Conservation (phyloP, 1,140 invertebrate species). For the Latrodectus geometricus region DNA sequence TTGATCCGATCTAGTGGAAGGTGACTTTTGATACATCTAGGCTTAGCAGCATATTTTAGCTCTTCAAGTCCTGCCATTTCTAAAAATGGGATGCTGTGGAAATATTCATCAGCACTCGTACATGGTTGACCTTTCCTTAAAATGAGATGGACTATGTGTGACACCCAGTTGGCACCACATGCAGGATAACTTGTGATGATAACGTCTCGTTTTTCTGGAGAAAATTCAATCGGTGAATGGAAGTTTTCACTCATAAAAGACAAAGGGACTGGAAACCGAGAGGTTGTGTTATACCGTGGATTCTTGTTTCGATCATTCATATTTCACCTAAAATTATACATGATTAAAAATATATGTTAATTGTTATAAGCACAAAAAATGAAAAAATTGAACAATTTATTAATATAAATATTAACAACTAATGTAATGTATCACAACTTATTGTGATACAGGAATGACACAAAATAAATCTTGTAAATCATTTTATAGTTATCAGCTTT, state of each 20-base stretch:
- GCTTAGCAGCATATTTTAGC: background rate
- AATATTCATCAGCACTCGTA: background rate
- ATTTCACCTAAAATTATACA: too few relatives aligned
- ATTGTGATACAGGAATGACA: too few relatives aligned
- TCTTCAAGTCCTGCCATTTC: slow-evolving; percentile 22
- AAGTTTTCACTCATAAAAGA: background rate
- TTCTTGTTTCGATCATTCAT: too few relatives aligned
- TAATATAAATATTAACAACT: too few relatives aligned
- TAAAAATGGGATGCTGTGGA: slow-evolving; percentile 25
- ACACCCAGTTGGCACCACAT: slow-evolving; percentile 67
- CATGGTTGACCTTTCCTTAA: slow-evolving; percentile 22
- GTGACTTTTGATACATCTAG: slow-evolving; percentile 50
- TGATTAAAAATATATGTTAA: too few relatives aligned
- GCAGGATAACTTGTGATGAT: slow-evolving; percentile 61
- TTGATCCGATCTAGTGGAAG: slow-evolving; percentile 38
- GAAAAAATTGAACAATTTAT: too few relatives aligned
- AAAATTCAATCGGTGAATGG: slow-evolving; percentile 39
- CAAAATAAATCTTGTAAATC: too few relatives aligned
- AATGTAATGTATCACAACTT: too few relatives aligned
- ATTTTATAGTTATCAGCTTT: too few relatives aligned
- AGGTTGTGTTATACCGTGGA: background rate
- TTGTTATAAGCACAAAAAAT: too few relatives aligned
- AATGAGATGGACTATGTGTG: slow-evolving; percentile 65
- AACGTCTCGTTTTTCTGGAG: slow-evolving; percentile 50
- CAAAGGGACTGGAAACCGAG: background rate